phyloP scores from a whole-genome alignment of 2,797 vertebrate genomes.

The Oophaga sylvatica region DNA sequence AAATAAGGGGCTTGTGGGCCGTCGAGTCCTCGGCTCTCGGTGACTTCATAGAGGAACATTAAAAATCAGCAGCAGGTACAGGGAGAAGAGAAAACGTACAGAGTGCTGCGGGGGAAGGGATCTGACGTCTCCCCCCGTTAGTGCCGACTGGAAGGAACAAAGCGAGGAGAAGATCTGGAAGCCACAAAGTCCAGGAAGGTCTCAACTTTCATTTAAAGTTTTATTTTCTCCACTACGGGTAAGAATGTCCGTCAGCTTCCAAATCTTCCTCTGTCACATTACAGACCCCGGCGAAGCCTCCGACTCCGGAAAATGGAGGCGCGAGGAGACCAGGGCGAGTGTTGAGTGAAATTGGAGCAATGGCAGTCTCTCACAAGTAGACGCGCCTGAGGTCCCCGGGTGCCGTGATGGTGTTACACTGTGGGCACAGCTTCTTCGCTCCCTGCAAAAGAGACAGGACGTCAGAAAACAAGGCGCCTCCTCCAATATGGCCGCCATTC shows the following conservation, averaged over 20 bases:
- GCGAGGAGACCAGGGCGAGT: slow-evolving; percentile 1
- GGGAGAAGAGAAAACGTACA: slow-evolving; percentile 52
- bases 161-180: slow-evolving; percentile 26
- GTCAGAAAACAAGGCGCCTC: not conserved
- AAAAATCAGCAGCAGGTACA: slow-evolving; percentile 50
- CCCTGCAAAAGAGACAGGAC: slow-evolving; percentile 77
- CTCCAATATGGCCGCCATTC: not conserved
- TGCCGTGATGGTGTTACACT: slow-evolving; percentile 99
- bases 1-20: not conserved
- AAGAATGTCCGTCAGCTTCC: slow-evolving; percentile 33
- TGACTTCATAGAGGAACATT: not conserved
- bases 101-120: slow-evolving; percentile 54
- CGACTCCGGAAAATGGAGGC: slow-evolving; percentile 29
- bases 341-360: slow-evolving; percentile 48
- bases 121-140: slow-evolving; percentile 8
- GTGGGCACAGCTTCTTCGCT: slow-evolving; percentile 98
- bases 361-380: slow-evolving; percentile 82
- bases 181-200: slow-evolving; percentile 28
- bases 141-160: slow-evolving; percentile 28
- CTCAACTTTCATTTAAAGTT: not conserved
- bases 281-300: not conserved
- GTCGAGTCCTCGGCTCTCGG: slow-evolving; percentile 1
- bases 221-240: slow-evolving; percentile 19
- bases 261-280: slow-evolving; percentile 9
- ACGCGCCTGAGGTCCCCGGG: slow-evolving; percentile 96